These are phyloP conservation scores for Thecocarcelia acutangulata DNA, from an alignment of 2,888 invertebrate genomes.

Conservation along the genomic window DNA sequence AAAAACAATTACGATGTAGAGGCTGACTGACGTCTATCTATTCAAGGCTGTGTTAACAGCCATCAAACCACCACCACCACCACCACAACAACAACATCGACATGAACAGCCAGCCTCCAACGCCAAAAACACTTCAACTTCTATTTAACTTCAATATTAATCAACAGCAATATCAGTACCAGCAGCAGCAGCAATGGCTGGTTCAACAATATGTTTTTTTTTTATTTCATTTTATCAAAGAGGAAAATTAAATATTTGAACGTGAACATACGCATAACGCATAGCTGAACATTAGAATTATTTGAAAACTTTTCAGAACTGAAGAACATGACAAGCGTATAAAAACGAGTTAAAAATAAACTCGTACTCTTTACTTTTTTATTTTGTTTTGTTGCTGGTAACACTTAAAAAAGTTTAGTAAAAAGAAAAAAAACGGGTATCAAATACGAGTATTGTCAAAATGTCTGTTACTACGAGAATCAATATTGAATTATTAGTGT, in stretches of 20 bases:
- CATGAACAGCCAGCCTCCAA: slow-evolving; percentile 7
- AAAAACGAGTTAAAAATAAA: neutral
- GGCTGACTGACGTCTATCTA: slow-evolving; percentile 1
- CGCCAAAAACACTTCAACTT: neutral
- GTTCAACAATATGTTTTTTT: neutral
- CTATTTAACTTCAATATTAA: neutral
- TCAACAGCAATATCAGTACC: slow-evolving; percentile 1
- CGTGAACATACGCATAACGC: neutral
- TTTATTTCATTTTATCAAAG: neutral
- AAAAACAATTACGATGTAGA: slow-evolving; percentile 42
- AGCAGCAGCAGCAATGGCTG: neutral
- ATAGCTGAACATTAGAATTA: slow-evolving; percentile 1
- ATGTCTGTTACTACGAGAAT: slow-evolving; percentile 14
- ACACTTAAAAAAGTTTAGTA: slow-evolving; percentile 11
- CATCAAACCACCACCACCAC: neutral
- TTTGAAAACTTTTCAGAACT: slow-evolving; percentile 23
- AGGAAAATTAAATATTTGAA: neutral
- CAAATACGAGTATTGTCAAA: slow-evolving; percentile 6
- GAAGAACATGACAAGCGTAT: slow-evolving; percentile 17
- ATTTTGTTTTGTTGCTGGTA: neutral
- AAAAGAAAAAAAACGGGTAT: neutral
- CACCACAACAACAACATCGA: neutral
- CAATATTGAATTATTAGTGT: neutral
- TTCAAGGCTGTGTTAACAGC: slow-evolving; percentile 32
- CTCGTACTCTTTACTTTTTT: neutral